These are phyloP conservation scores for Tetragnatha montana DNA, from an alignment of 2,888 invertebrate species.

Conservation along the genomic window DNA sequence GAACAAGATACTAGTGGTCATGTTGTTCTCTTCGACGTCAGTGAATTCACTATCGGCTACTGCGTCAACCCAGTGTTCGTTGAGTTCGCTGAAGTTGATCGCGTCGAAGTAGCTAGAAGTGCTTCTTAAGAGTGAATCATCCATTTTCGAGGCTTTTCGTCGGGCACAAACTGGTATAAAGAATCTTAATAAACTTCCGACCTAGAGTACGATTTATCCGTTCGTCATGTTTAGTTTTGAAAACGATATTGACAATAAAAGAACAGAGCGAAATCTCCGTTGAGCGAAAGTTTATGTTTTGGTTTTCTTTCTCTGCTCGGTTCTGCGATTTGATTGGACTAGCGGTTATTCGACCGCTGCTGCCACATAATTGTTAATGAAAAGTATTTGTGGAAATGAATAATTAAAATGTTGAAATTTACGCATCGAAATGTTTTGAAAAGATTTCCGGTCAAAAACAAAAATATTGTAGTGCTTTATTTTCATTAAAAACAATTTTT, in stretches of 20 bases:
- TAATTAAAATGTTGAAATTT: background rate
- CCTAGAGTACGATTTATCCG: background rate
- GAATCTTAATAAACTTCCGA: background rate
- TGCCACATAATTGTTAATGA: background rate
- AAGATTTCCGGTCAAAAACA: background rate
- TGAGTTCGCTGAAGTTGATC: constrained; percentile 47
- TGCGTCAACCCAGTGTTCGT: constrained; percentile 43
- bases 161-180: background rate
- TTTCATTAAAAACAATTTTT: background rate
- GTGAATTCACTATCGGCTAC: constrained; percentile 47
- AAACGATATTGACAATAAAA: background rate
- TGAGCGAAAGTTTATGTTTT: background rate
- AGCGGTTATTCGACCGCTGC: background rate
- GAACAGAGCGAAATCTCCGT: background rate
- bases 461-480: background rate
- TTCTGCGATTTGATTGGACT: constrained; percentile 4
- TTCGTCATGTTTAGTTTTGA: background rate
- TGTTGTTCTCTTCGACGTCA: constrained; percentile 45
- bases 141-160: background rate
- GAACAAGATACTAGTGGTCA: constrained; percentile 33
- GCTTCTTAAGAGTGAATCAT: background rate
- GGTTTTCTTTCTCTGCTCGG: background rate
- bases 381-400: background rate
- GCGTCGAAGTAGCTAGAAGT: constrained; percentile 36
- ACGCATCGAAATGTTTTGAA: background rate